phyloP scores from a whole-genome alignment of 2,888 invertebrate genomes.

The Acanthosepion lycidas region DNA sequence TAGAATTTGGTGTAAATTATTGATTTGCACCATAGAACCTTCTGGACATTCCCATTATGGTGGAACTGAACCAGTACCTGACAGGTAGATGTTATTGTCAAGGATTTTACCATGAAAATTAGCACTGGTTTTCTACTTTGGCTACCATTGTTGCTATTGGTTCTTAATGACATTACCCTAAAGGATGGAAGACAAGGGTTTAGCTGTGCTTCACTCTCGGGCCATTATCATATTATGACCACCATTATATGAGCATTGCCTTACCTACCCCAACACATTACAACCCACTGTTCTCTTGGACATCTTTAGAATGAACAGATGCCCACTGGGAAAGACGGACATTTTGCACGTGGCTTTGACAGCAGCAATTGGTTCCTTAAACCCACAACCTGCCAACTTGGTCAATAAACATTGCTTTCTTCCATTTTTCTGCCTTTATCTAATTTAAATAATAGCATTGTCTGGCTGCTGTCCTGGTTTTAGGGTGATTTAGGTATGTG shows the following conservation, averaged over 20 bases:
- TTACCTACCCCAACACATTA: background rate
- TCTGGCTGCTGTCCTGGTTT: background rate
- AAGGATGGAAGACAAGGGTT: background rate
- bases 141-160: background rate
- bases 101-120: constrained; percentile 9
- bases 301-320: background rate
- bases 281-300: background rate
- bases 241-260: background rate
- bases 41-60: background rate
- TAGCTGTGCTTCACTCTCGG: background rate
- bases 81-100: constrained; percentile 9
- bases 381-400: background rate
- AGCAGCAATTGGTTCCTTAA: background rate
- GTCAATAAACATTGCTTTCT: background rate
- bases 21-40: background rate
- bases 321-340: background rate
- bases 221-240: background rate
- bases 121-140: background rate
- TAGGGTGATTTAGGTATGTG: background rate
- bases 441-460: constrained; percentile 11
- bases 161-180: constrained; percentile 7
- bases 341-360: background rate
- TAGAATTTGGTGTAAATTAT: background rate
- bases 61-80: background rate
- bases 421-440: background rate